These are phyloP conservation scores for Prionchulus punctatus DNA, from an alignment of 2,888 invertebrate genomes.

Conservation along the genomic window DNA sequence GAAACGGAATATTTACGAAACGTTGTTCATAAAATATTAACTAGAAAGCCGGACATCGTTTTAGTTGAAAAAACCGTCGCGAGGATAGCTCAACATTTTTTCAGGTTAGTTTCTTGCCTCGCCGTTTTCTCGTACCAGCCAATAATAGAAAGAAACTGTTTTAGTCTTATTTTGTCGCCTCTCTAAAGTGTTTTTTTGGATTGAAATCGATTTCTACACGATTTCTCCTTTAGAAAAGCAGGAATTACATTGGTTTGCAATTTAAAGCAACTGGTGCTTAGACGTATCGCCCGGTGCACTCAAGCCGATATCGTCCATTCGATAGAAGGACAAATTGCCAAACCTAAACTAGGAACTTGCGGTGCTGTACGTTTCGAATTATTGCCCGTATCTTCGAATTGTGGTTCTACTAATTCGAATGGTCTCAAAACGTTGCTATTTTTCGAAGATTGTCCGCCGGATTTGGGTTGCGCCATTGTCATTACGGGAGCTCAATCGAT, in stretches of 20 bases:
- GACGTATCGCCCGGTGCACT: conserved; percentile 57
- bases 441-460: conserved; percentile 70
- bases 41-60: conserved; percentile 67
- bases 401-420: conserved; percentile 6
- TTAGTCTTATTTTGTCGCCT: background rate
- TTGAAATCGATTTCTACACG: background rate
- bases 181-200: background rate
- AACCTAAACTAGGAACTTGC: conserved; percentile 51
- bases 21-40: conserved; percentile 65
- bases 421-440: conserved; percentile 52
- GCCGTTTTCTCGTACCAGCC: too few species aligned
- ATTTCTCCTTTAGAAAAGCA: conserved; percentile 45
- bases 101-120: background rate
- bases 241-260: conserved; percentile 72
- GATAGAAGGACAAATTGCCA: conserved; percentile 57
- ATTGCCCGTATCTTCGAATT: conserved; percentile 4
- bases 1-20: conserved; percentile 34
- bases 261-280: conserved; percentile 63
- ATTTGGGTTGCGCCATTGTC: conserved; percentile 69
- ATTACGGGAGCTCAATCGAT: conserved; percentile 54
- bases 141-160: too few species aligned
- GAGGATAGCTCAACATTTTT: conserved; percentile 63
- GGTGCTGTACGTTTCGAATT: conserved; percentile 17
- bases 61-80: conserved; percentile 71
- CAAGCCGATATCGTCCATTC: conserved; percentile 68